A percentile compares a stretch with the other conserved stretches of the same genome.
Conservation (phyloP, 2,113 vertebrate species). For the Phrynosoma blainvillii region DNA sequence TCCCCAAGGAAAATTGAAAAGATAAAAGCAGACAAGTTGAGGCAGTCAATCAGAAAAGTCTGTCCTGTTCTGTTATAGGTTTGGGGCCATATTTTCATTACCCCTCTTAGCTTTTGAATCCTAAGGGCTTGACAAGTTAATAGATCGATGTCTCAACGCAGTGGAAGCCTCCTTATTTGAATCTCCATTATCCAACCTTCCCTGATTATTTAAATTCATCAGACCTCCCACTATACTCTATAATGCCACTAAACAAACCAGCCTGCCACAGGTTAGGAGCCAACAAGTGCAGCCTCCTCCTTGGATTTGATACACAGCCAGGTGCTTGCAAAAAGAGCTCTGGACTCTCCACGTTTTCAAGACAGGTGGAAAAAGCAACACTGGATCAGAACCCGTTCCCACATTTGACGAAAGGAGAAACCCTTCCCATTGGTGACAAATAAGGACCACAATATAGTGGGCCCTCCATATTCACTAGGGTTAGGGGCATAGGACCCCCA, state of each 20-base stretch:
- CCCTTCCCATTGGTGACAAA: too few relatives aligned
- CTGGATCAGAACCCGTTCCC: neutral
- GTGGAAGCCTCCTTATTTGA: neutral
- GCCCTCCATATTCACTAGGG: too few relatives aligned
- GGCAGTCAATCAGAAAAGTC: slow-evolving; percentile 25
- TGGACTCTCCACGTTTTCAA: neutral
- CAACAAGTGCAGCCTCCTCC: too few relatives aligned
- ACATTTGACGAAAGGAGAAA: neutral
- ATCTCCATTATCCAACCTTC: neutral
- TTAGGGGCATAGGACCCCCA: too few relatives aligned
- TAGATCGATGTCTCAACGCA: neutral
- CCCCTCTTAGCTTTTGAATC: neutral
- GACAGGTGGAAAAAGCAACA: neutral
- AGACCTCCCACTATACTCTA: neutral
- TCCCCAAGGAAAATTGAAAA: slow-evolving; percentile 40
- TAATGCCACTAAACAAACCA: neutral
- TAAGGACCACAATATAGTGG: too few relatives aligned
- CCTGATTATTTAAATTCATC: neutral
- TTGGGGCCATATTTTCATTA: neutral
- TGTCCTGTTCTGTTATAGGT: neutral
- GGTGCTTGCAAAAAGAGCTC: neutral
- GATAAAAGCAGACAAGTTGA: neutral
- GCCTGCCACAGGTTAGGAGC: neutral
- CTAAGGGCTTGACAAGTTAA: neutral
- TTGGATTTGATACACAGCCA: neutral